Evolutionary conservation across 2,888 invertebrate species (phyloP), one percentile per base, ranked within the genome.

Genomic region (Leptopilina syphax): DNA sequence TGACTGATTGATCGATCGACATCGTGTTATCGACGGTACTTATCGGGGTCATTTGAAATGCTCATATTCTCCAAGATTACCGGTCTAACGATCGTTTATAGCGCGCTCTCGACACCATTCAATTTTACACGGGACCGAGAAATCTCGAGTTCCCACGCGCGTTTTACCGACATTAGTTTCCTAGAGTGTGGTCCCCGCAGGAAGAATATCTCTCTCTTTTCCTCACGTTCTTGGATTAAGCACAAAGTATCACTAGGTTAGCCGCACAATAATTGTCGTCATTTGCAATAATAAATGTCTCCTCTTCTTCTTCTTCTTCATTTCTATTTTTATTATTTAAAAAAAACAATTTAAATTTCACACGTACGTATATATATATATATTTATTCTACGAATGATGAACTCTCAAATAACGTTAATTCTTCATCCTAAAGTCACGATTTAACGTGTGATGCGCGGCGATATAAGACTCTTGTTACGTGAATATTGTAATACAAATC

Each of bases 91-190:
- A 77, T 81, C 79, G 66, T 79, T 79, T 76, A 78, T 70, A 65
- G 41, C 68, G 73, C 70, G 50, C 12, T 50, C 50, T 63, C 73
- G 70, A 68, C 77, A 79, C 63, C 76, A 78, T 81, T 83, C 76
- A 83, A 79, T 80, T 80, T 80, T 65, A 65, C 77, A 65, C 79
- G 73, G 78, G 79, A 77, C 65, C 65, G 65, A 65, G 78, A 73
- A 63, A 79, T 76, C 65, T 63, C 63, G 50, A 18, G 81, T 83
- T 83, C 82, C 81, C 81, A 81, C 82, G 79, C 50, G 79, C 12
- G 12, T 10, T 50, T 34, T 34, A 73, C 18, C 8, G 24, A 63
- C 57, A 73, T 73, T 73, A 57, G 27, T 70, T 44, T 8, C 44
- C 6, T 44, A 44, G 6, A 44, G 44, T 44, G 44, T 44, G 44